These are phyloP conservation scores for Macrosiphum euphorbiae DNA, from an alignment of 2,888 invertebrate species.

Conservation along the genomic window DNA sequence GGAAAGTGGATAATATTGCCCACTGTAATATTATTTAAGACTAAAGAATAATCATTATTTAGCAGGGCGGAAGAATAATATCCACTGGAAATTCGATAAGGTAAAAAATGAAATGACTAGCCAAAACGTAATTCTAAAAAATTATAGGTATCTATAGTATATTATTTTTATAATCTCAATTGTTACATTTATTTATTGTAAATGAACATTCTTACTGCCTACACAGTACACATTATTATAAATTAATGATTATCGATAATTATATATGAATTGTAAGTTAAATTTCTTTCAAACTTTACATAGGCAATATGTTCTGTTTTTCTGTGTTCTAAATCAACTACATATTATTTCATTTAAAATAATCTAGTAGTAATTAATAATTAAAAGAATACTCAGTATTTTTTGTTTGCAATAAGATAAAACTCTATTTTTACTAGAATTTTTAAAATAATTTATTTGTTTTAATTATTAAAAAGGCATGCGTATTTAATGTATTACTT, in stretches of 20 bases:
- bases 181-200: neutral
- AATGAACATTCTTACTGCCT: neutral
- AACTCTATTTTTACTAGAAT: neutral
- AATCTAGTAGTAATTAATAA: neutral
- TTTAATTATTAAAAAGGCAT: neutral
- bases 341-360: neutral
- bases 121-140: neutral
- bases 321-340: neutral
- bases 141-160: neutral
- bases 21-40: constrained; percentile 15
- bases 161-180: neutral
- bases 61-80: neutral
- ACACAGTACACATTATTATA: no score
- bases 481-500: neutral
- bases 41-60: constrained; percentile 40
- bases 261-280: no score
- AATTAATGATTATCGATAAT: no score
- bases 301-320: neutral
- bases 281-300: neutral
- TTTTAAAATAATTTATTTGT: neutral
- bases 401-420: neutral
- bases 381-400: neutral
- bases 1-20: constrained; percentile 38
- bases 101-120: constrained; percentile 30
- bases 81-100: constrained; percentile 22